Percentiles rank a stretch among this genome's conserved stretches.
These are phyloP conservation scores for Cryptoprocta ferox DNA, from an alignment of 2,797 vertebrate genomes.

Conservation along the genomic window DNA sequence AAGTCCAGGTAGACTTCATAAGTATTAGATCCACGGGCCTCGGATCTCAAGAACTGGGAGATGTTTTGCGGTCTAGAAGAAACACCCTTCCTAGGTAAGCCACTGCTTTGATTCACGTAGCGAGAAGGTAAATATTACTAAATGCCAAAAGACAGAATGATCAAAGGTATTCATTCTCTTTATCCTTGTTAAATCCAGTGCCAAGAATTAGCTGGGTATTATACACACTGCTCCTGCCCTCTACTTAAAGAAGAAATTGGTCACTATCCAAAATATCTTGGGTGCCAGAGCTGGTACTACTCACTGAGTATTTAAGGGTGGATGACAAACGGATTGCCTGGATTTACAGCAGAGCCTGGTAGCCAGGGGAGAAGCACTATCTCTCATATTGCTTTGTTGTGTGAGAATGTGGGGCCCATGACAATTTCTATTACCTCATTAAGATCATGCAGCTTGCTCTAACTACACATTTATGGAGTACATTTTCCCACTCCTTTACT, in stretches of 20 bases:
- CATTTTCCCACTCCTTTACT: background rate
- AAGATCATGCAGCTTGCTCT: background rate
- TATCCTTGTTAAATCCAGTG: background rate
- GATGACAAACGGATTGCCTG: background rate
- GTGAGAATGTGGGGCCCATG: background rate
- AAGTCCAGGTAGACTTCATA: background rate
- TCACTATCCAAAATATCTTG: constrained; percentile 15
- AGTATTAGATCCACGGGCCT: background rate
- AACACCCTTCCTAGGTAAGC: background rate
- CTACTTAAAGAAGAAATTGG: constrained; percentile 20
- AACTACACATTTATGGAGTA: background rate
- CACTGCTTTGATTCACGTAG: background rate
- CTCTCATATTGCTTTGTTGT: background rate
- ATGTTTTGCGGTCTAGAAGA: background rate
- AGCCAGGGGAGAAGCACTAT: background rate
- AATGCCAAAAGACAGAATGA: background rate
- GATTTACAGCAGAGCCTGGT: background rate
- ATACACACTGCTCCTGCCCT: background rate
- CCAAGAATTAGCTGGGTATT: background rate
- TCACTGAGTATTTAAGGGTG: background rate
- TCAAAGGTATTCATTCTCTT: background rate
- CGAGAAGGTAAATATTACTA: background rate
- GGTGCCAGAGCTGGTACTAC: background rate
- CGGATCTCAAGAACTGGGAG: background rate
- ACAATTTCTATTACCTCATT: background rate